These are phyloP conservation scores for Tetranychus truncatus DNA, from an alignment of 2,888 invertebrate genomes.

Conservation along the genomic window DNA sequence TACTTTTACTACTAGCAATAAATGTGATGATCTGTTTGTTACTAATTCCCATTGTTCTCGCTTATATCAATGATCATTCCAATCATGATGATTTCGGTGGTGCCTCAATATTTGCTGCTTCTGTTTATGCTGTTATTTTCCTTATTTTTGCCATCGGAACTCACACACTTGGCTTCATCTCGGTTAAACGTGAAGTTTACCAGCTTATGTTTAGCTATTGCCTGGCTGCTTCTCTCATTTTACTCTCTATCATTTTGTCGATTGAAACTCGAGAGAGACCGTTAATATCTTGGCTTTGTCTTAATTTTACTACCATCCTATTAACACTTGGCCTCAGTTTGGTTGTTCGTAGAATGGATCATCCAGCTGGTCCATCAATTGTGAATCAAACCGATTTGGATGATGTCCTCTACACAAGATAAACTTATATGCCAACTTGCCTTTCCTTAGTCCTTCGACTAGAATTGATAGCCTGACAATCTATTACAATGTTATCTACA, in stretches of 20 bases:
- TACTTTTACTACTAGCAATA: background rate
- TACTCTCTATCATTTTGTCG: background rate
- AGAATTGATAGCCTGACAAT: background rate
- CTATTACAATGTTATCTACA: background rate
- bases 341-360: background rate
- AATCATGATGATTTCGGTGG: slow-evolving; percentile 3
- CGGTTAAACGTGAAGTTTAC: background rate
- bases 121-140: slow-evolving; percentile 4
- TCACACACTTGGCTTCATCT: background rate
- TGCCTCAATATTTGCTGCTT: background rate
- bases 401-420: slow-evolving; percentile 1
- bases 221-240: background rate
- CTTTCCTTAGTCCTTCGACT: background rate
- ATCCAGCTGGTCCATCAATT: slow-evolving; percentile 4
- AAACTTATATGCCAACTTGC: background rate
- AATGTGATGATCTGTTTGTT: background rate
- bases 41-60: background rate
- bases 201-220: background rate
- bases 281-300: background rate
- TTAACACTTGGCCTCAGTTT: background rate
- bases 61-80: background rate
- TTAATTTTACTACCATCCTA: background rate
- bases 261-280: background rate
- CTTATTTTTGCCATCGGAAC: slow-evolving; percentile 7
- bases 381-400: background rate